Conservation (phyloP, 2,113 vertebrate species). For the Acrocephalus kingi region DNA sequence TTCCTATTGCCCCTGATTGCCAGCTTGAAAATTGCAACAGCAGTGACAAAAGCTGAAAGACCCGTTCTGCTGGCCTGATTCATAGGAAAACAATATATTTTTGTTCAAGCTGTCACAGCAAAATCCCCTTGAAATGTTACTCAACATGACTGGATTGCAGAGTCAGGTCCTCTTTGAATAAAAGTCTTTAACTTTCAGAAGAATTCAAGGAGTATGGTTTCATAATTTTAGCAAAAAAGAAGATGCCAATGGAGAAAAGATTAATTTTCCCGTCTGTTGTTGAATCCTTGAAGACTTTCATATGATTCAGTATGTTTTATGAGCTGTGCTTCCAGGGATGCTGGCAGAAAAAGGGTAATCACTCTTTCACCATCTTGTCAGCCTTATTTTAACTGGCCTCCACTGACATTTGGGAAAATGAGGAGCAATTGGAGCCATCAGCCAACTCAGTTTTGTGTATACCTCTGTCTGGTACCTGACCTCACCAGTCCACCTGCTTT, state of each 20-base stretch:
- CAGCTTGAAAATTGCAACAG: conserved; percentile 31
- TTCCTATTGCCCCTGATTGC: conserved; percentile 20
- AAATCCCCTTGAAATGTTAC: conserved; percentile 31
- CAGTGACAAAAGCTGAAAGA: conserved; percentile 31
- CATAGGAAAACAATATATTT: conserved; percentile 22
- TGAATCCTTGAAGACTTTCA: conserved; percentile 44
- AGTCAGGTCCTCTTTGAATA: conserved; percentile 41
- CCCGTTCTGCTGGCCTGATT: neutral
- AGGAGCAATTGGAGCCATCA: neutral
- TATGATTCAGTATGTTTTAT: conserved; percentile 31
- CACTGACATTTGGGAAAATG: neutral
- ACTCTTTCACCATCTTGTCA: conserved; percentile 29
- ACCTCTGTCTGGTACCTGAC: neutral
- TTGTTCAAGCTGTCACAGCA: neutral
- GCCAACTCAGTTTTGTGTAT: neutral
- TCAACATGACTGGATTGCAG: conserved; percentile 45
- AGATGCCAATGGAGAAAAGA: conserved; percentile 5
- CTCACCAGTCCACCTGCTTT: neutral
- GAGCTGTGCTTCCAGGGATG: conserved; percentile 23
- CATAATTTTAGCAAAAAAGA: conserved; percentile 17
- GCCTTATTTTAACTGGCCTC: conserved; percentile 31
- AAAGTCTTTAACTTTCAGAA: conserved; percentile 26
- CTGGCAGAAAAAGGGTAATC: conserved; percentile 21
- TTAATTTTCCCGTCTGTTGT: neutral
- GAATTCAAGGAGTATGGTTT: neutral